Evolutionary conservation across 2,797 vertebrate genomes (phyloP).

Genomic region (Gallinago stenura): DNA sequence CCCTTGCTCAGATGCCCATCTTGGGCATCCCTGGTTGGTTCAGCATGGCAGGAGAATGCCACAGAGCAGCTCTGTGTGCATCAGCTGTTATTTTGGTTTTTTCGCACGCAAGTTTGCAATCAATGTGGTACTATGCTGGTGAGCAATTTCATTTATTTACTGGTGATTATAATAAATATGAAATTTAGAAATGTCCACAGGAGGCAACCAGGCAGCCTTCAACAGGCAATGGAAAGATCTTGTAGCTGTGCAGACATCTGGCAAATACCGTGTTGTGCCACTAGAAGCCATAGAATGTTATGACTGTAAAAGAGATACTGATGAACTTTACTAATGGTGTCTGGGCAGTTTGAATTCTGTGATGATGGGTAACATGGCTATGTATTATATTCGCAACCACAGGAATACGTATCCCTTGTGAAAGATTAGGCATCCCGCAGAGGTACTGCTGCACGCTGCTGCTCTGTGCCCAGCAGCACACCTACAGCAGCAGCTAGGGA

Average conservation of each 20-base stretch:
- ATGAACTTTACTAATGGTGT: slow-evolving; percentile 43
- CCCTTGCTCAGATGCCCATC: background rate
- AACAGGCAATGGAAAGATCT: background rate
- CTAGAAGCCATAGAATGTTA: slow-evolving; percentile 32
- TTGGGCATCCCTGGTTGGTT: background rate
- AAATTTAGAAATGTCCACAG: slow-evolving; percentile 1
- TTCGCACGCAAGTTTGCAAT: background rate
- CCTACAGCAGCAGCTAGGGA: slow-evolving; percentile 12
- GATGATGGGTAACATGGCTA: slow-evolving; percentile 41
- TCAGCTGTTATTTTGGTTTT: background rate
- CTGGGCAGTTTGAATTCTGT: slow-evolving; percentile 34
- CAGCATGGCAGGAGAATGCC: background rate
- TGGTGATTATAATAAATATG: slow-evolving; percentile 4
- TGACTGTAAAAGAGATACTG: background rate
- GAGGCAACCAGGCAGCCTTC: background rate
- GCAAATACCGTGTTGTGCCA: background rate
- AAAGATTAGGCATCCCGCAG: background rate
- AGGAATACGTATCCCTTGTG: slow-evolving; percentile 4
- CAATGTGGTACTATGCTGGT: background rate
- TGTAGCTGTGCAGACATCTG: background rate
- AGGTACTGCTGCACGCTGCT: background rate
- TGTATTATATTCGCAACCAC: slow-evolving; percentile 8
- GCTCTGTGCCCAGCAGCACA: background rate
- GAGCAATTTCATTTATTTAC: slow-evolving; percentile 41
- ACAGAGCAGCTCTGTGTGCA: background rate